A percentile compares a stretch with the other conserved stretches of the same genome.
Evolutionary conservation across 64 coral and sea anemone species (phyloP).

Genomic region (Porites australiensis): DNA sequence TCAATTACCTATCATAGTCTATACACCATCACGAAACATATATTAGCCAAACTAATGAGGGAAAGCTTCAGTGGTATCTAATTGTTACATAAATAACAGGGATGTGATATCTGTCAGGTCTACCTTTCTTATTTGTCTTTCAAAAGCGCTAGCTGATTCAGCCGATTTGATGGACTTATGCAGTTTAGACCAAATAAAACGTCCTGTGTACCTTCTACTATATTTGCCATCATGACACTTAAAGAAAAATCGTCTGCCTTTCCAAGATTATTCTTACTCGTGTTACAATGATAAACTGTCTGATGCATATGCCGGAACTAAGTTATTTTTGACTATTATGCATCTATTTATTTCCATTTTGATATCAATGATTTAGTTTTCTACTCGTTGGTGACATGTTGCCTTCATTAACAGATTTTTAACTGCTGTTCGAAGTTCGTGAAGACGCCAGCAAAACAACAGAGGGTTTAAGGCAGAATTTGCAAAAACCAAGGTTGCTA

Average conservation of each 20-base stretch:
- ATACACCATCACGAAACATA: too few species aligned
- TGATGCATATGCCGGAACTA: too few species aligned
- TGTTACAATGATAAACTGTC: too few species aligned
- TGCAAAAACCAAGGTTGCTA: background rate
- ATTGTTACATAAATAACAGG: slow-evolving; percentile 29
- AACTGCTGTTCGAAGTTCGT: slow-evolving; percentile 25
- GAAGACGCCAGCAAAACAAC: slow-evolving; percentile 8
- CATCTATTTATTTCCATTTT: too few species aligned
- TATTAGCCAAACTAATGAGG: too few species aligned
- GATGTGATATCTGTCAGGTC: background rate
- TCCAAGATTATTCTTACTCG: too few species aligned
- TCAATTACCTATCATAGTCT: too few species aligned
- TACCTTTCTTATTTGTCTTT: slow-evolving; percentile 16
- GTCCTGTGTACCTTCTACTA: slow-evolving; percentile 2
- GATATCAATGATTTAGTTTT: too few species aligned
- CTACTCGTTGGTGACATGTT: too few species aligned
- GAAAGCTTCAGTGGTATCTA: background rate
- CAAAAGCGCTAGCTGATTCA: slow-evolving; percentile 3
- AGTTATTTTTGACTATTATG: too few species aligned
- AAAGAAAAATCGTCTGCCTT: too few species aligned
- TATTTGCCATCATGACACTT: background rate
- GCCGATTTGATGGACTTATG: slow-evolving; percentile 4
- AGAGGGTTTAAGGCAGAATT: slow-evolving; percentile 20
- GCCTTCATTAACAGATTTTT: too few species aligned
- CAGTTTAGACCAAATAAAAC: slow-evolving; percentile 6